Percentiles rank a stretch among this genome's conserved stretches.
Conservation (phyloP, 1,140 invertebrate species). For the Parasteatoda tepidariorum region DNA sequence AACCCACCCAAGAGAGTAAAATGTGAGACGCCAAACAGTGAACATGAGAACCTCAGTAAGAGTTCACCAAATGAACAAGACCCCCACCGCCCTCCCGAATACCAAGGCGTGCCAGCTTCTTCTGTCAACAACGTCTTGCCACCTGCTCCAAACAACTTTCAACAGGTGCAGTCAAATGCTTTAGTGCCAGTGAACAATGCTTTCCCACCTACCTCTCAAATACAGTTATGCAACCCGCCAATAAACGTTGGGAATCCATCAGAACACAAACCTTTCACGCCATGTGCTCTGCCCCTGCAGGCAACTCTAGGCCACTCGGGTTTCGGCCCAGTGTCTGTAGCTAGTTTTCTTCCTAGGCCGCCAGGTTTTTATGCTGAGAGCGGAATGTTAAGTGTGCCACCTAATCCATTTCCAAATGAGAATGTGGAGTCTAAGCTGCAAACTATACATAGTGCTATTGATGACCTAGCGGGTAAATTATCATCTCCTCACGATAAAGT, state of each 20-base stretch:
- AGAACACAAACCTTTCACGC: conserved; percentile 57
- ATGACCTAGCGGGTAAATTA: conserved; percentile 58
- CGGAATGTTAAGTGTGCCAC: conserved; percentile 47
- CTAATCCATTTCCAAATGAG: conserved; percentile 45
- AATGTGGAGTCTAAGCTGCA: conserved; percentile 58
- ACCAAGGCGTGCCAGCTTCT: conserved; percentile 33
- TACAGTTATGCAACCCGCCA: conserved; percentile 41
- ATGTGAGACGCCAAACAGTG: conserved; percentile 54
- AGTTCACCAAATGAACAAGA: conserved; percentile 47
- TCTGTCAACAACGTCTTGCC: conserved; percentile 53
- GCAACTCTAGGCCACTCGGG: conserved; percentile 28
- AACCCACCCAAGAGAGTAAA: conserved; percentile 52
- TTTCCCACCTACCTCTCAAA: conserved; percentile 26
- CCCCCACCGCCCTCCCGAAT: conserved; percentile 34
- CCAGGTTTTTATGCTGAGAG: conserved; percentile 57
- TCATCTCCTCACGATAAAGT: conserved; percentile 58
- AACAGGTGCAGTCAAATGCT: conserved; percentile 38
- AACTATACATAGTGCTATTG: conserved; percentile 56
- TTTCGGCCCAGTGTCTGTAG: conserved; percentile 51
- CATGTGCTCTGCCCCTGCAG: conserved; percentile 47
- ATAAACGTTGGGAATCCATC: conserved; percentile 47
- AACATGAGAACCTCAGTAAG: conserved; percentile 47
- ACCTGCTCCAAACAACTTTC: conserved; percentile 43
- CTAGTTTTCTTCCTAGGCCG: conserved; percentile 44
- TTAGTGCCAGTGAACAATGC: conserved; percentile 31